Evolutionary conservation across 2,113 vertebrate species (phyloP).

Genomic region (Dermatemys mawii): DNA sequence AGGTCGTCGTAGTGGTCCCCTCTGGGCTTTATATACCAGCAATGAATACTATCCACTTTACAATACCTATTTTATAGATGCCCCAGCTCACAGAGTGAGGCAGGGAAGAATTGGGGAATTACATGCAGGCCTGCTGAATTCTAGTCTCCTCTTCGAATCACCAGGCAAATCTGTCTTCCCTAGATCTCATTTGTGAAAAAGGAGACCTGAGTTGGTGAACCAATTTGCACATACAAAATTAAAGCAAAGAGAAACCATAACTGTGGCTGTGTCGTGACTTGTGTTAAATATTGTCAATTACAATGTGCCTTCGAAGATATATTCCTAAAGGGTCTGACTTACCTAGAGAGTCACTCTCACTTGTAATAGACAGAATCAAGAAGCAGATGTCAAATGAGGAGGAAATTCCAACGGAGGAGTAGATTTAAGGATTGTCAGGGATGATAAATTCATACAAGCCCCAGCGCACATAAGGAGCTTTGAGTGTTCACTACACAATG

Average conservation of each 20-base stretch:
- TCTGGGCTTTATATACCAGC: neutral
- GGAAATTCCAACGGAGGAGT: slow-evolving; percentile 68
- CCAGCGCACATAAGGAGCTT: slow-evolving; percentile 34
- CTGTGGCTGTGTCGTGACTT: neutral
- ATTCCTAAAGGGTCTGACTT: slow-evolving; percentile 67
- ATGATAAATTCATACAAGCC: slow-evolving; percentile 69
- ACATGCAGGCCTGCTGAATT: neutral
- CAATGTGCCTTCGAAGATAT: slow-evolving; percentile 54
- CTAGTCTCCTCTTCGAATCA: neutral
- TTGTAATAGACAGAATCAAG: slow-evolving; percentile 70
- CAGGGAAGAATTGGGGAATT: neutral
- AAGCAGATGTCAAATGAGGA: slow-evolving; percentile 65
- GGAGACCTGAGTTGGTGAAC: neutral
- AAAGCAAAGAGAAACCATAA: slow-evolving; percentile 29
- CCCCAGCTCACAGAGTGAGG: neutral
- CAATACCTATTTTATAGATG: neutral
- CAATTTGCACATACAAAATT: slow-evolving; percentile 56
- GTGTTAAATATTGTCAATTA: slow-evolving; percentile 48
- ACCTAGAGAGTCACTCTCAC: slow-evolving; percentile 68
- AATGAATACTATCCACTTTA: neutral
- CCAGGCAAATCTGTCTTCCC: neutral
- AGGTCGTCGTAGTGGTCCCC: neutral
- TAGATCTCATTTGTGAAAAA: neutral
- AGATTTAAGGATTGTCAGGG: slow-evolving; percentile 61
- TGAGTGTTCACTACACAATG: slow-evolving; percentile 26